These are phyloP conservation scores for Phalacrocorax aristotelis DNA, from an alignment of 2,113 vertebrate species.

Conservation along the genomic window DNA sequence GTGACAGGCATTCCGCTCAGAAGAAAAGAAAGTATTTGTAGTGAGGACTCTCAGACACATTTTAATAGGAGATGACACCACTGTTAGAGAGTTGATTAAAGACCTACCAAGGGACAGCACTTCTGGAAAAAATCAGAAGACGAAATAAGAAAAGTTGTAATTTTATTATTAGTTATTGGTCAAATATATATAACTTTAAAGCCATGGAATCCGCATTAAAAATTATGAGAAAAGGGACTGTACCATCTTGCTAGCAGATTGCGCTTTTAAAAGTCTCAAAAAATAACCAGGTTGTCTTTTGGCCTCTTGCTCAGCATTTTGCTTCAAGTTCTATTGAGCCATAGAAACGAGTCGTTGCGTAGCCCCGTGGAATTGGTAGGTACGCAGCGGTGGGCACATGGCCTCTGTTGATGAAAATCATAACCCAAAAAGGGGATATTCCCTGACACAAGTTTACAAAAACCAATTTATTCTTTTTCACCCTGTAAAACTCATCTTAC, in stretches of 20 bases:
- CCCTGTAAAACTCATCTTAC: slow-evolving; percentile 72
- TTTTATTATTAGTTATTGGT: slow-evolving; percentile 45
- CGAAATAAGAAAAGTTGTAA: background rate
- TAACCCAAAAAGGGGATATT: slow-evolving; percentile 47
- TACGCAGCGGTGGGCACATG: background rate
- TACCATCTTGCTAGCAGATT: background rate
- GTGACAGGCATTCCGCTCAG: background rate
- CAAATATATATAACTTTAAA: background rate
- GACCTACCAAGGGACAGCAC: slow-evolving; percentile 10
- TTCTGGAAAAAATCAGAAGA: slow-evolving; percentile 32
- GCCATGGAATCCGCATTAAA: background rate
- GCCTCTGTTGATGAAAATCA: slow-evolving; percentile 47
- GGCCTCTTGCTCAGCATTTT: slow-evolving; percentile 58
- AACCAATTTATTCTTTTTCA: slow-evolving; percentile 64
- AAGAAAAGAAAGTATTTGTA: slow-evolving; percentile 14
- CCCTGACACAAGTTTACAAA: slow-evolving; percentile 55
- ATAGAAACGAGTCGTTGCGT: slow-evolving; percentile 57
- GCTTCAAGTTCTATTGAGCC: slow-evolving; percentile 52
- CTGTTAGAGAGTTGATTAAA: slow-evolving; percentile 28
- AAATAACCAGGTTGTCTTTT: slow-evolving; percentile 47
- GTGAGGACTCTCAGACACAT: slow-evolving; percentile 10
- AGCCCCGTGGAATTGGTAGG: slow-evolving; percentile 45
- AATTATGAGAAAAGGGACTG: background rate
- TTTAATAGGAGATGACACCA: slow-evolving; percentile 62
- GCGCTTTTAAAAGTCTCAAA: background rate